phyloP scores from a whole-genome alignment of 2,797 vertebrate species.

The Luscinia luscinia region DNA sequence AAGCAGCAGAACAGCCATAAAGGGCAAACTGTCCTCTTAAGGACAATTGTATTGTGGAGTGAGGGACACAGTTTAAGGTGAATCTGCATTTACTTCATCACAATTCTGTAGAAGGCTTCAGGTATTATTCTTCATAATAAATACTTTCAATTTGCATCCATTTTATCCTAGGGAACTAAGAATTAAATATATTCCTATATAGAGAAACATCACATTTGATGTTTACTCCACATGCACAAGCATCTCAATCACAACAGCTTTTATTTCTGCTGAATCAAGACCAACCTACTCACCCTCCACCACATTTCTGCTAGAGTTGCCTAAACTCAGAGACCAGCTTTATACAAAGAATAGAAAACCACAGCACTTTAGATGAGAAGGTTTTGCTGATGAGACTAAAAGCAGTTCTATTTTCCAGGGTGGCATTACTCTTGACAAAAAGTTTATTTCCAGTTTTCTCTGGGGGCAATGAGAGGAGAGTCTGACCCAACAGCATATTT shows the following conservation, averaged over 20 bases:
- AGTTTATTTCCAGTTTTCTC: constrained; percentile 5
- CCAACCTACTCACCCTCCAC: background rate
- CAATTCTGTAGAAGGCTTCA: background rate
- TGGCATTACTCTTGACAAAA: constrained; percentile 9
- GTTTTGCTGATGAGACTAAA: background rate
- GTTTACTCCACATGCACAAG: background rate
- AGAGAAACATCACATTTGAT: background rate
- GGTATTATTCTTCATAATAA: background rate
- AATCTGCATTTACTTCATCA: background rate
- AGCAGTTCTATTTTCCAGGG: background rate
- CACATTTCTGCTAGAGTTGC: background rate
- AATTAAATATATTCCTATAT: background rate
- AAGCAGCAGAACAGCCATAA: background rate
- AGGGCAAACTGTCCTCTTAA: background rate
- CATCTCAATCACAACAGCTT: background rate
- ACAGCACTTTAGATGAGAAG: background rate
- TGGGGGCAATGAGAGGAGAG: background rate
- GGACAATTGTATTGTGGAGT: background rate
- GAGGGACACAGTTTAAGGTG: background rate
- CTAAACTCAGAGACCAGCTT: background rate
- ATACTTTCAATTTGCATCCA: background rate
- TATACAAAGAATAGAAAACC: background rate
- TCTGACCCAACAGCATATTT: constrained; percentile 31
- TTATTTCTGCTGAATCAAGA: constrained; percentile 2
- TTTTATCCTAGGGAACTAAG: background rate